Base-by-base conservation (phyloP, 2,797 vertebrate genomes). In the Taenioides sp. region DNA sequence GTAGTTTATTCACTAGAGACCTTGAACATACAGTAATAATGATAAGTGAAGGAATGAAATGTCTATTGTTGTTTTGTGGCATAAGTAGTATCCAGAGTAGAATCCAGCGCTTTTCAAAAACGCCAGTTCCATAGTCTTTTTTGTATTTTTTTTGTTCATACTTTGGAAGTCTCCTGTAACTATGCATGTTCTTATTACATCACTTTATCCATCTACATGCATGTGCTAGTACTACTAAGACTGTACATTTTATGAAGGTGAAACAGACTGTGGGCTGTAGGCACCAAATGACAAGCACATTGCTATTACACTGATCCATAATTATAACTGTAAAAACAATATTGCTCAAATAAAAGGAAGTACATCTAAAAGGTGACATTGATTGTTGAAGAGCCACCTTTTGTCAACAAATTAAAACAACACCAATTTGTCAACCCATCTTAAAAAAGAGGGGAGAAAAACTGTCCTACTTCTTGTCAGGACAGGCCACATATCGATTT, bases 401-500 rank as follows among this genome's bases (percentile, higher is more conserved):
- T 57, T 57, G 10, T 23, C 54, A 59, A 28, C 6, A 28, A 16
- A 18, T 4, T 58, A 16, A 52, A 52, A 52, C n/a, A 55, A 55
- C 10, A 50, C 23, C 27, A 54, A 55, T 67, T 69, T n/a, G 18
- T 59, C 64, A 47, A 43, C 31, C 6, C 16, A 64, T n/a, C 57
- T 52, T 49, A 37, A 23, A 62, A n/a, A 60, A 67, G 65, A 12
- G n/a, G 12, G 22, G 3, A 2, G 72, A 37, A 37, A 50, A 5
- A 3, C 28, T n/a, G 3, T 65, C 67, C 23, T 1, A 64, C 22
- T 23, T 43, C 16, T 22, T 2, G 0, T 23, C 50, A 71, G 28
- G 14, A 60, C 18, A 61, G 10, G 4, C 50, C 55, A 52, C 20
- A 49, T 23, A 57, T 65, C 49, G 54, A 40, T 75, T 78, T 57